Percentiles rank a stretch among this genome's conserved stretches.
Conservation (phyloP, 2,888 invertebrate species). For the Lasioglossum figueresi region DNA sequence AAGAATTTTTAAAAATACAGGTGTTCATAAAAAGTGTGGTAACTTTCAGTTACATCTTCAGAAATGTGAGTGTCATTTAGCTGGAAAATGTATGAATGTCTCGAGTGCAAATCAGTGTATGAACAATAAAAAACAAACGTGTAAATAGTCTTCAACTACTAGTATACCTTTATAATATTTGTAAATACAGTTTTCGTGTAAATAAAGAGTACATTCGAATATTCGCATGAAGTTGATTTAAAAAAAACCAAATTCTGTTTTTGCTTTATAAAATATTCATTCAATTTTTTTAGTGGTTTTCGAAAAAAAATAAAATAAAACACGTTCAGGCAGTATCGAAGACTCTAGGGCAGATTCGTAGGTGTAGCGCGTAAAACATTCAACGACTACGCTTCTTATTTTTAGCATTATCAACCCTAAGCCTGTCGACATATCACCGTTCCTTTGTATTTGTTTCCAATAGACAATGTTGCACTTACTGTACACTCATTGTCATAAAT, state of each 20-base stretch:
- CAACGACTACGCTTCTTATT: not conserved
- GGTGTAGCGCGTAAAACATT: not conserved
- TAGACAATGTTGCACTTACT: not conserved
- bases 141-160: not conserved
- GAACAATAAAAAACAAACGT: not conserved
- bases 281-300: not conserved
- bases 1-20: not conserved
- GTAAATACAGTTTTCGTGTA: conserved; percentile 15
- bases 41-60: not conserved
- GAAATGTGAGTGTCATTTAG: not conserved
- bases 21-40: not conserved
- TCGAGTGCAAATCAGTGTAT: not conserved
- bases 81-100: not conserved
- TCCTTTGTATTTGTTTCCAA: not conserved
- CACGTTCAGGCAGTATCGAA: not conserved
- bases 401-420: conserved; percentile 4
- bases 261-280: not conserved
- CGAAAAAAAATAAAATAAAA: not conserved
- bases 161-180: not conserved
- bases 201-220: not conserved
- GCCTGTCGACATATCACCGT: not conserved
- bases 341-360: not conserved
- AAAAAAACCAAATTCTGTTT: not conserved
- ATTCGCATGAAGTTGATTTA: not conserved
- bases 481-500: not conserved